Base-by-base conservation (phyloP, 2,797 vertebrate genomes). In the Eidolon dupreanum region DNA sequence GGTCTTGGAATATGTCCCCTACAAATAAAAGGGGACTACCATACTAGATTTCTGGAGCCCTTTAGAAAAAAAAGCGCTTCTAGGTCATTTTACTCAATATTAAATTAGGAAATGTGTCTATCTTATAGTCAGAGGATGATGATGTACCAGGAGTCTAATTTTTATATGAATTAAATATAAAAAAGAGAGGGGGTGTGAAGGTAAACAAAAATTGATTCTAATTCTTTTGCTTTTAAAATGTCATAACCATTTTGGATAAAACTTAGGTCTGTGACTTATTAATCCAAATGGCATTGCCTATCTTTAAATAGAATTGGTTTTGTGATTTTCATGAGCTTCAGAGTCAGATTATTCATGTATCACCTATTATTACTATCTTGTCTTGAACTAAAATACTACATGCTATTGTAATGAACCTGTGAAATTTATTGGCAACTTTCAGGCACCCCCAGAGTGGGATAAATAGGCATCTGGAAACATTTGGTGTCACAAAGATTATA, bases 201-300 rank as follows among this genome's bases (percentile, higher is more conserved):
- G 22, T 49, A 88, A 77, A 75, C 8, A 90, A 65, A 82, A 75
- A 65, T 22, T 33, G 3, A 65, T 85, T 74, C 24, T 73, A 70
- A 81, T 33, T 90, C 57, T 55, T 82, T 75, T 71, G 33, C 26
- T 95, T 94, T 84, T 43, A 71, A 94, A 95, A 66, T 81, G 81
- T 87, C 38, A 59, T 33, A 11, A 73, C 9, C 24, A 59, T 84
- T 88, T 93, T 90, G 22, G 41, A 51, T 36, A 68, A 82, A 88
- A 31, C 12, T 77, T 91, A 7, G 38, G 26, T 41, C 74, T 61
- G 26, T 31, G 59, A 84, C 90, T 53, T 90, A 33, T 92, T 94
- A 94, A 46, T n/a, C 71, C 17, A 22, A 53, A 77, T 63, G 43
- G 12, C 66, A 74, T 53, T 92, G 63, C 26, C n/a, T 88, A 28